These are phyloP conservation scores for Aphis craccivora DNA, from an alignment of 1,140 invertebrate species.

Conservation along the genomic window DNA sequence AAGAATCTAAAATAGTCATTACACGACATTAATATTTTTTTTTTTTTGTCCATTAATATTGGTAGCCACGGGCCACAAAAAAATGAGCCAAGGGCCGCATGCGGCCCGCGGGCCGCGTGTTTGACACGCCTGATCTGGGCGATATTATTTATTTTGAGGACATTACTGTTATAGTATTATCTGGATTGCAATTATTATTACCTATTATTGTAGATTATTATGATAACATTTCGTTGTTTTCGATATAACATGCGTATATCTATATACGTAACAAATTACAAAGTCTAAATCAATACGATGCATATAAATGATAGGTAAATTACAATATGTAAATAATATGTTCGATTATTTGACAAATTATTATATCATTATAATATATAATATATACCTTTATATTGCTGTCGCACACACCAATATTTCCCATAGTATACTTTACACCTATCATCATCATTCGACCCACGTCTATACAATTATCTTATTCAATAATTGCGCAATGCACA, in stretches of 20 bases:
- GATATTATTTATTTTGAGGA: conserved; percentile 11
- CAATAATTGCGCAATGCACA: neutral
- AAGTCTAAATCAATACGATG: neutral
- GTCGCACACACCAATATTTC: too few relatives aligned
- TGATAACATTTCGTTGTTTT: neutral
- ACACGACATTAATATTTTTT: too few relatives aligned
- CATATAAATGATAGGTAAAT: neutral
- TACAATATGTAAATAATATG: neutral
- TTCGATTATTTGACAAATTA: neutral
- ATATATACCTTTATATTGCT: neutral
- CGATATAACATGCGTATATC: neutral
- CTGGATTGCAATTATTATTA: neutral
- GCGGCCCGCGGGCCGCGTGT: too few relatives aligned
- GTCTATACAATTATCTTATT: neutral
- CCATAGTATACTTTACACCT: too few relatives aligned
- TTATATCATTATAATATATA: neutral
- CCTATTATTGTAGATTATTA: neutral
- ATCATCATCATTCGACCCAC: too few relatives aligned
- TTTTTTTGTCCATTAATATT: too few relatives aligned
- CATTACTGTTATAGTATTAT: neutral
- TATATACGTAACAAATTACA: neutral
- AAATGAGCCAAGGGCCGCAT: too few relatives aligned
- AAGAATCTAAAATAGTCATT: too few relatives aligned
- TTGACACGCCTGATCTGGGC: too few relatives aligned
- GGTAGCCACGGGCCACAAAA: too few relatives aligned